These are phyloP conservation scores for Plumapathes pennacea DNA, from an alignment of 92 coral and sea anemone species.

Conservation along the genomic window DNA sequence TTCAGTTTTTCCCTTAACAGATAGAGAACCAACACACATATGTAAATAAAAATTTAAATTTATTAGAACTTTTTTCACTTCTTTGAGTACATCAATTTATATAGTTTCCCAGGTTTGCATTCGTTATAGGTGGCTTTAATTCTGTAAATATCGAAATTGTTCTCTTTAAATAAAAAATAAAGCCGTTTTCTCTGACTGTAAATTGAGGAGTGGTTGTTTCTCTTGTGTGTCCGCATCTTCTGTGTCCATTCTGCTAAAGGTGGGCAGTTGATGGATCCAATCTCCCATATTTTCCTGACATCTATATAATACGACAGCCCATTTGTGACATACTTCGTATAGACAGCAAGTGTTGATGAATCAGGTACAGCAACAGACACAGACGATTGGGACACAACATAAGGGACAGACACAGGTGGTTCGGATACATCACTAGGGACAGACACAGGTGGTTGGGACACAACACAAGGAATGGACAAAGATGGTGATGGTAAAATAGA, in stretches of 20 bases:
- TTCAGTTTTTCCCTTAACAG: too few relatives aligned
- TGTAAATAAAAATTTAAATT: too few relatives aligned
- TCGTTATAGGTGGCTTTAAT: conserved; percentile 17
- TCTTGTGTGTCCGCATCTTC: conserved; percentile 21
- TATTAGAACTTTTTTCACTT: too few relatives aligned
- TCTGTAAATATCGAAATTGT: conserved; percentile 22
- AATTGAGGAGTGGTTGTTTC: conserved; percentile 39
- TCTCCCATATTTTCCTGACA: conserved; percentile 36
- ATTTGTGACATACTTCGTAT: conserved; percentile 14
- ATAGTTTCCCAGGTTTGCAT: conserved; percentile 45
- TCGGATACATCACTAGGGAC: too few relatives aligned
- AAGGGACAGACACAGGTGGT: too few relatives aligned
- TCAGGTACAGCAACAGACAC: background rate
- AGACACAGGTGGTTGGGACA: too few relatives aligned
- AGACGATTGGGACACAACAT: too few relatives aligned
- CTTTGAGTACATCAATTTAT: conserved; percentile 29
- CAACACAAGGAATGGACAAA: too few relatives aligned
- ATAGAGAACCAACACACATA: too few relatives aligned
- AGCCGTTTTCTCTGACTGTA: conserved; percentile 38
- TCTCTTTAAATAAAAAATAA: conserved; percentile 19
- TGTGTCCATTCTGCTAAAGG: conserved; percentile 37
- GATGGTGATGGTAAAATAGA: too few relatives aligned
- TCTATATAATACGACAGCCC: conserved; percentile 11
- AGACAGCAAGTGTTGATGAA: background rate
- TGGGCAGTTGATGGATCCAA: conserved; percentile 37